Percentiles rank a stretch among this genome's conserved stretches.
phyloP scores from a whole-genome alignment of 1,140 invertebrate genomes.

The Papilio xuthus region DNA sequence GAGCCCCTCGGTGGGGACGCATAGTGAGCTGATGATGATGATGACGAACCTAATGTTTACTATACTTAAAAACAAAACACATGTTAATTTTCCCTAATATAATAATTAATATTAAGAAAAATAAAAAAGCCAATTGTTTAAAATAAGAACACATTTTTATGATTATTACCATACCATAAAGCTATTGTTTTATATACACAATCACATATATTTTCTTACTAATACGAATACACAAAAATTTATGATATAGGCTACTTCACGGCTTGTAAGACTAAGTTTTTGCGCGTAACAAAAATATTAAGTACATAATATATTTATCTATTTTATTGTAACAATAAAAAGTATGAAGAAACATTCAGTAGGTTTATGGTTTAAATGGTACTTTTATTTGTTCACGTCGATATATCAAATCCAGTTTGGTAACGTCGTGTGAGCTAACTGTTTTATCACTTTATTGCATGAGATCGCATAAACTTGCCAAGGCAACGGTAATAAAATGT shows the following conservation, averaged over 20 bases:
- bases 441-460: constrained; percentile 81
- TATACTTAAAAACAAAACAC: no score
- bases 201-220: no score
- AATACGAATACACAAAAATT: not conserved
- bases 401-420: constrained; percentile 70
- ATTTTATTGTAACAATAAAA: constrained; percentile 44
- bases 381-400: constrained; percentile 75
- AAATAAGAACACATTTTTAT: no score
- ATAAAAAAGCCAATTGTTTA: no score
- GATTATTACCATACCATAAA: no score
- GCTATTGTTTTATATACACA: no score
- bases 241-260: not conserved
- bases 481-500: constrained; percentile 69
- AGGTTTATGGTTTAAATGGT: constrained; percentile 72
- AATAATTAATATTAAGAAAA: no score
- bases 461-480: constrained; percentile 74
- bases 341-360: constrained; percentile 66
- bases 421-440: constrained; percentile 72
- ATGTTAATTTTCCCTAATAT: no score
- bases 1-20: no score
- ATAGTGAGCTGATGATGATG: no score
- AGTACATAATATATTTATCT: constrained; percentile 11
- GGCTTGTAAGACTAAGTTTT: not conserved
- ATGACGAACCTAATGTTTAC: no score
- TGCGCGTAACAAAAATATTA: constrained; percentile 2